Evolutionary conservation across 2,888 invertebrate genomes (phyloP), one percentile per base, ranked within the genome.

Genomic region (Caenorhabditis afra): DNA sequence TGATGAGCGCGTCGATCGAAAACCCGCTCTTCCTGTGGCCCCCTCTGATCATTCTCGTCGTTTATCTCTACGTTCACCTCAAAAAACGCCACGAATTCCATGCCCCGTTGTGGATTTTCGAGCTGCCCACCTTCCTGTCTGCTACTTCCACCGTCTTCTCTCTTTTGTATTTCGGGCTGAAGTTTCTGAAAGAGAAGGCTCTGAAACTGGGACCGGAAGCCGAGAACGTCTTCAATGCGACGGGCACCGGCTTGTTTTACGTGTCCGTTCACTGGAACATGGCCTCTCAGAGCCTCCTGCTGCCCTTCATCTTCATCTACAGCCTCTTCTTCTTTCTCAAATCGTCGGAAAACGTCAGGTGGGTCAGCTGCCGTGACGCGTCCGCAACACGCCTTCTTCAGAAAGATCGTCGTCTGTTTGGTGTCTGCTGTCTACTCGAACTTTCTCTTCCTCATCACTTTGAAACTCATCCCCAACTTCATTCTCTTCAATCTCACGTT

Each of bases 401-500:
- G 67, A 10, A 57, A 58, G 3, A 11, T 67, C 1, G 11, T 58
- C 16, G 41, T 67, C 22, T 58, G 58, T 39, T 41, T 47, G 18
- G n/a, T 58, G 5, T 50, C 58, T 10, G 20, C 50, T 2, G 18
- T 52, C 39, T 67, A 58, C 50, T 37, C 57, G 20, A 39, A 47
- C 29, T 4, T 58, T 14, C 58, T 58, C 8, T 67, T 50, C 14
- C 3, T 67, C 29, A 58, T 47, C 3, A 44, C 37, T 23, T 16
- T 58, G 3, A 45, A 58, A 41, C 11, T 58, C 4, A 14, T 67
- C 3, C 67, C 67, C 12, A 67, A 67, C 16, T 58, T 58, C 20
- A 50, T 50, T 16, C 57, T 45, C 50, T 44, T 57, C 45, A 41
- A 57, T 14, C 50, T 67, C 16, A 67, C 35, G 14, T 58, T 29